Percentiles rank a stretch among this genome's conserved stretches.
phyloP scores from a whole-genome alignment of 1,140 invertebrate genomes.

The Plutomurus gul region DNA sequence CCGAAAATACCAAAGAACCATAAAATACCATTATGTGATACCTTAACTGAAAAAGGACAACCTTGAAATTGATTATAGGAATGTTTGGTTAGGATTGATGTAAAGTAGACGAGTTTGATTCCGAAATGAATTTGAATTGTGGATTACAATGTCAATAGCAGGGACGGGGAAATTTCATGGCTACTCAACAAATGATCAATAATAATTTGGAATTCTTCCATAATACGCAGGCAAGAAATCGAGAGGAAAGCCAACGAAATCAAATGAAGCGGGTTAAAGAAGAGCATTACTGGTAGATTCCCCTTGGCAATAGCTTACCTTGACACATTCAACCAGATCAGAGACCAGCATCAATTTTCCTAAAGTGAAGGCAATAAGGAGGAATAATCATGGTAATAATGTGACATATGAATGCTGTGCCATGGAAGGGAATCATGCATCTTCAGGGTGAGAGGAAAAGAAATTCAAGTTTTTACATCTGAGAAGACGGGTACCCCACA shows the following conservation, averaged over 20 bases:
- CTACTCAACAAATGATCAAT: constrained; percentile 16
- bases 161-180: constrained; percentile 13
- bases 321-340: not conserved
- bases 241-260: constrained; percentile 5
- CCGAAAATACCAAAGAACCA: too few relatives aligned
- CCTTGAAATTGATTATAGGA: too few relatives aligned
- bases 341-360: not conserved
- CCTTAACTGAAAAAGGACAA: too few relatives aligned
- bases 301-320: not conserved
- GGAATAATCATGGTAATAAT: constrained; percentile 26
- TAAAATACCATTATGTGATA: too few relatives aligned
- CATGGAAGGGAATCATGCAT: too few relatives aligned
- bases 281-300: not conserved
- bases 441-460: not conserved
- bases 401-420: constrained; percentile 17
- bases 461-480: too few relatives aligned
- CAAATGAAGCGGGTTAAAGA: not conserved
- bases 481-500: too few relatives aligned
- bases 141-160: not conserved
- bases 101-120: too few relatives aligned
- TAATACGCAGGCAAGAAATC: not conserved
- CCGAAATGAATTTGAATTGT: not conserved
- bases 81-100: not conserved
- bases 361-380: constrained; percentile 11
- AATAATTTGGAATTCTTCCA: constrained; percentile 30